Evolutionary conservation across 2,113 vertebrate genomes (phyloP).

Genomic region (Rutilus rutilus): DNA sequence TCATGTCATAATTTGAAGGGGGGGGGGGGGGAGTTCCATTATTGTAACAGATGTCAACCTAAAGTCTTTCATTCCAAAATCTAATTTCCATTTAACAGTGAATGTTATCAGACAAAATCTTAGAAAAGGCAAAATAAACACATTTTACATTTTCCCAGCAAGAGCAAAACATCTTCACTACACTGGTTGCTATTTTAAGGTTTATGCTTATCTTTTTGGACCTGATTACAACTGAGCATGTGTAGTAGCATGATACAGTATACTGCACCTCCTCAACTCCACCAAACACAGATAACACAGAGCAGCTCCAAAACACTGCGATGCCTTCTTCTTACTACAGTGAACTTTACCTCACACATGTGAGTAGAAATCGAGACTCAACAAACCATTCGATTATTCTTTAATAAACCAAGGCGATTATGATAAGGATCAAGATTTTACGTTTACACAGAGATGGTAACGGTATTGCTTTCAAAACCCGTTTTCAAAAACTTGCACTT

Average conservation of each 20-base stretch:
- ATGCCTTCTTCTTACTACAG: not conserved
- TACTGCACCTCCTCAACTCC: conserved; percentile 26
- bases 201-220: not conserved
- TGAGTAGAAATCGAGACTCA: not conserved
- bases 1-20: not conserved
- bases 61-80: not conserved
- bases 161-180: not conserved
- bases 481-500: too few species aligned
- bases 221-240: conserved; percentile 11
- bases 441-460: too few species aligned
- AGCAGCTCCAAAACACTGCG: not conserved
- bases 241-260: conserved; percentile 10
- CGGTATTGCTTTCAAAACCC: too few species aligned
- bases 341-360: not conserved
- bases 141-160: not conserved
- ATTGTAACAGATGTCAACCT: not conserved
- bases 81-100: not conserved
- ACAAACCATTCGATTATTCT: not conserved
- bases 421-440: not conserved
- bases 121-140: not conserved
- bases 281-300: conserved; percentile 37
- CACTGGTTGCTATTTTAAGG: not conserved
- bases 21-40: not conserved
- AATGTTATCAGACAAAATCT: not conserved
- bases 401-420: not conserved